Evolutionary conservation across 2,797 vertebrate species (phyloP).

Genomic region (Petrocephalus sullivani): DNA sequence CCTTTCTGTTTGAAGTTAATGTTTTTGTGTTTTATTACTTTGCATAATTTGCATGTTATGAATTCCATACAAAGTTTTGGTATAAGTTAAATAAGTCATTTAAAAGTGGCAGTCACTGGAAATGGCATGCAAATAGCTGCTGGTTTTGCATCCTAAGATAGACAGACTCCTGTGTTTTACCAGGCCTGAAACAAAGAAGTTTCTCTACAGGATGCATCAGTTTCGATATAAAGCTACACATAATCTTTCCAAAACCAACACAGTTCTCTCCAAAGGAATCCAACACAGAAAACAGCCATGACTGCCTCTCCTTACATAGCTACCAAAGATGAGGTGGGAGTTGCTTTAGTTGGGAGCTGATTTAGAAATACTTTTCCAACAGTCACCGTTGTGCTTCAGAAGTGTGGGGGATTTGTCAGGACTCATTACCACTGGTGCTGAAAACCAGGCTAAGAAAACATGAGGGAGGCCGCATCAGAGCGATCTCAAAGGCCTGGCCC

Average conservation of each 20-base stretch:
- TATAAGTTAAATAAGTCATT: too few relatives aligned
- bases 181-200: too few relatives aligned
- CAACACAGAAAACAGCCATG: neutral
- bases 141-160: too few relatives aligned
- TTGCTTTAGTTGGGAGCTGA: neutral
- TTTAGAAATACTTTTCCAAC: neutral
- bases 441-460: neutral
- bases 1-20: neutral
- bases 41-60: too few relatives aligned
- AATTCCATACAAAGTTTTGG: too few relatives aligned
- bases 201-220: neutral
- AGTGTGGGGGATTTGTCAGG: neutral
- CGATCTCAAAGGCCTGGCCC: neutral
- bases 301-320: neutral
- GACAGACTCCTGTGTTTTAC: too few relatives aligned
- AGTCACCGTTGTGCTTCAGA: neutral
- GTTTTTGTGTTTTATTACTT: too few relatives aligned
- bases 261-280: neutral
- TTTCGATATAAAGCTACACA: neutral
- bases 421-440: neutral
- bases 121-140: too few relatives aligned
- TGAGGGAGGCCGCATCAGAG: neutral
- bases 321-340: neutral
- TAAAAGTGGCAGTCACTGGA: too few relatives aligned
- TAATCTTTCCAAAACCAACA: neutral